phyloP scores from a whole-genome alignment of 2,888 invertebrate species.

The Acanthopleura granulata region DNA sequence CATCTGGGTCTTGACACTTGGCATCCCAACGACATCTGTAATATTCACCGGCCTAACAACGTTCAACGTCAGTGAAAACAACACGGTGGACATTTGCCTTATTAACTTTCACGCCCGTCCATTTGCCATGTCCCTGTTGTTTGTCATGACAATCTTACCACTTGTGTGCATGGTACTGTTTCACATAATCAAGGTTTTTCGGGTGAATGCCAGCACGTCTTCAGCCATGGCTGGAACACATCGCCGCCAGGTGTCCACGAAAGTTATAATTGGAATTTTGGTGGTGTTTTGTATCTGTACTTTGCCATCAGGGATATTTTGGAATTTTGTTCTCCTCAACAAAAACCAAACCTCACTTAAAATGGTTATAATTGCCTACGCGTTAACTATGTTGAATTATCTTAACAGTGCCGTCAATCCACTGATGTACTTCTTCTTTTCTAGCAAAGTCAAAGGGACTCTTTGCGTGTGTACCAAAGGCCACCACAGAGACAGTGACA shows the following conservation, averaged over 20 bases:
- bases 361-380: not conserved
- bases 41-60: not conserved
- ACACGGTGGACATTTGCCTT: not conserved
- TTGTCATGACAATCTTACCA: not conserved
- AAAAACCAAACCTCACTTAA: not conserved
- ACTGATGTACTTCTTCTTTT: not conserved
- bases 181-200: not conserved
- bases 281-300: not conserved
- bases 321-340: conserved; percentile 3
- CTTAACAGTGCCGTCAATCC: not conserved
- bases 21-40: not conserved
- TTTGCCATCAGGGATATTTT: not conserved
- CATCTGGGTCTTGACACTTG: not conserved
- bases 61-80: not conserved
- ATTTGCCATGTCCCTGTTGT: not conserved
- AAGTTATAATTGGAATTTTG: not conserved
- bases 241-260: not conserved
- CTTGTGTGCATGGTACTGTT: not conserved
- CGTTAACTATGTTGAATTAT: not conserved
- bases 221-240: not conserved
- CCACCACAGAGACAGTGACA: not conserved
- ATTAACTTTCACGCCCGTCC: not conserved
- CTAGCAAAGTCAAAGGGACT: not conserved
- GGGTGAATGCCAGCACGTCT: not conserved
- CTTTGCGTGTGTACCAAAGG: not conserved